Evolutionary conservation across 2,797 vertebrate genomes (phyloP), one percentile per base, ranked within the genome.

Genomic region (Phataginus tetradactyla): DNA sequence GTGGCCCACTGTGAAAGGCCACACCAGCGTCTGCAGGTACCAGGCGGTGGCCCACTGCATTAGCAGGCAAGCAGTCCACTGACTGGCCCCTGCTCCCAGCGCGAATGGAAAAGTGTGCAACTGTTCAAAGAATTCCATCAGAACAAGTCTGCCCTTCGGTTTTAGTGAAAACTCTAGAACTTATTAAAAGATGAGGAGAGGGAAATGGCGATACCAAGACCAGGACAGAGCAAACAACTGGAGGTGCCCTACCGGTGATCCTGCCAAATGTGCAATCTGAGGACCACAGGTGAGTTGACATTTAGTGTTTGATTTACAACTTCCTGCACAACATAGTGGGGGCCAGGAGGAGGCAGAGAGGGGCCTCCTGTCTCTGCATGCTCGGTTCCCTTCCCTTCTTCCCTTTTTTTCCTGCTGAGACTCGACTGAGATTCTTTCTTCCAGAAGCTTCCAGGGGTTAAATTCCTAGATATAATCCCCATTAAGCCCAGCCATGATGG

Each of bases 91-190:
- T 2, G 45, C 34, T 49, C 71, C 86, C 14, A 34, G 29, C 3
- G 15, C 10, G 68, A 23, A 0, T 25, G 29, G 39, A 63, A 78
- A 90, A 59, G 29, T 21, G 27, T 2, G 21, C 32, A 18, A 17
- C 49, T 29, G 9, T 15, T 61, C 57, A 21, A 63, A 72, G 80
- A 88, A 45, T 49, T 37, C n/a, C 68, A 84, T 69, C 66, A 34
- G 17, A 93, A 66, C 5, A 29, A 49, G 15, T 18, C 49, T 64
- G 61, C 18, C 45, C 53, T 83, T 42, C 49, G 85, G 3, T 88
- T 51, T 96, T 29, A 15, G 23, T 15, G 34, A 97, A 89, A 90
- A 75, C 39, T 34, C 37, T 27, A 81, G 72, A 81, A 89, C 55
- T 74, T 66, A 3, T n/a, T 90, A 91, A 85, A 90, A 78, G 49